Evolutionary conservation across 2,113 vertebrate genomes (phyloP).

Genomic region (Menidia beryllina): DNA sequence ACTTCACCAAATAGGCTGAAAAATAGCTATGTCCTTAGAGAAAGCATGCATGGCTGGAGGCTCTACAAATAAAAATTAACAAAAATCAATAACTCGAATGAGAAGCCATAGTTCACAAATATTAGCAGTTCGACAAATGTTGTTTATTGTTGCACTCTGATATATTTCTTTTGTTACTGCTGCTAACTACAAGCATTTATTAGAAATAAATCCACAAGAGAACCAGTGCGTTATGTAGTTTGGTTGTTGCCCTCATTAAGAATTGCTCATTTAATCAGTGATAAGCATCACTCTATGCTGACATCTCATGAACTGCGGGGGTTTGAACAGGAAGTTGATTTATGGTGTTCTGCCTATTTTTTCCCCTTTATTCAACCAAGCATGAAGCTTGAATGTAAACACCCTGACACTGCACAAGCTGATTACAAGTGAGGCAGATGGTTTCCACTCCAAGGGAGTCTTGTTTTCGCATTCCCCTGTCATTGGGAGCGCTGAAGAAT

Average conservation of each 20-base stretch:
- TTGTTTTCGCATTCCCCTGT: conserved; percentile 75
- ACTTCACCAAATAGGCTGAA: conserved; percentile 45
- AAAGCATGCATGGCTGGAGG: neutral
- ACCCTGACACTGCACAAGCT: conserved; percentile 69
- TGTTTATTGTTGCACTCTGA: neutral
- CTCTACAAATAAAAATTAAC: neutral
- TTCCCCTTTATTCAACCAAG: conserved; percentile 33
- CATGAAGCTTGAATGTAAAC: conserved; percentile 72
- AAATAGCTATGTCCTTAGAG: conserved; percentile 13
- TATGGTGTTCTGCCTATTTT: conserved; percentile 45
- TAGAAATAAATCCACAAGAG: neutral
- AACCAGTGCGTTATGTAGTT: neutral
- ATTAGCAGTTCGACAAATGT: too few species aligned
- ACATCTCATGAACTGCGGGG: conserved; percentile 15
- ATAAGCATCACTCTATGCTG: conserved; percentile 46
- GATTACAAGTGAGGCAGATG: conserved; percentile 75
- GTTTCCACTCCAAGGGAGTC: conserved; percentile 66
- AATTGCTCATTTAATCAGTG: conserved; percentile 33
- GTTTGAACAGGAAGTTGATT: conserved; percentile 59
- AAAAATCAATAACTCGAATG: too few species aligned
- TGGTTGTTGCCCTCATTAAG: conserved; percentile 16
- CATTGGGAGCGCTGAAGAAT: conserved; percentile 57
- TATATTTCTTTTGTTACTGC: neutral
- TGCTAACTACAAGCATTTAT: neutral
- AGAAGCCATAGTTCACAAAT: too few species aligned